Conservation (phyloP, 1,140 invertebrate species). For the Diachasma alloeum region DNA sequence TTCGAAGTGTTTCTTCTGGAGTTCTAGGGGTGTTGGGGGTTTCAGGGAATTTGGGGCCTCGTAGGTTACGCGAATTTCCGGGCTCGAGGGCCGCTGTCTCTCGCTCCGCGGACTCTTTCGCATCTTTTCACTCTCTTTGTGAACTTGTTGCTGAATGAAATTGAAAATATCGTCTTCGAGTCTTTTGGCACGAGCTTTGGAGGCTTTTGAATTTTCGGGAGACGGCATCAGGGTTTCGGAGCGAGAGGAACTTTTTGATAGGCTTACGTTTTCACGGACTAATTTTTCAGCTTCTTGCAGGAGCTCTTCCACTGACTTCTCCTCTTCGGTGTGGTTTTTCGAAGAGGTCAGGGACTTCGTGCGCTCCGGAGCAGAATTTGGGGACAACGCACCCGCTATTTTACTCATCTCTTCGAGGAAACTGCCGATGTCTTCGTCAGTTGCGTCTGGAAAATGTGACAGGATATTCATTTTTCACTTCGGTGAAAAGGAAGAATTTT, state of each 20-base stretch:
- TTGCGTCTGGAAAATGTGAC: constrained; percentile 47
- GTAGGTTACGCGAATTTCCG: constrained; percentile 45
- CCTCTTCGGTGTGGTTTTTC: constrained; percentile 51
- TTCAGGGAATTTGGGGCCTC: constrained; percentile 42
- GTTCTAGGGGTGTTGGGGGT: constrained; percentile 38
- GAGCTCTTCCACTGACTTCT: constrained; percentile 58
- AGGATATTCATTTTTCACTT: background rate
- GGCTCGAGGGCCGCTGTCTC: constrained; percentile 40
- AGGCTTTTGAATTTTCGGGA: constrained; percentile 34
- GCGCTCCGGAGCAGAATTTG: constrained; percentile 46
- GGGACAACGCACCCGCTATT: constrained; percentile 55
- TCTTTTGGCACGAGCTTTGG: constrained; percentile 38
- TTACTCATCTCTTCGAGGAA: constrained; percentile 63
- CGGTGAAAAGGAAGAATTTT: too few relatives aligned
- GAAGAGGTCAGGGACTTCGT: constrained; percentile 40
- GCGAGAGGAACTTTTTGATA: constrained; percentile 49
- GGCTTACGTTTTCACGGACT: constrained; percentile 54
- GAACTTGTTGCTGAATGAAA: constrained; percentile 55
- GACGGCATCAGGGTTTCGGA: constrained; percentile 44
- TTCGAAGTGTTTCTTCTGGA: constrained; percentile 53
- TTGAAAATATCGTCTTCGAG: constrained; percentile 61
- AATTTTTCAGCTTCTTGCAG: constrained; percentile 60
- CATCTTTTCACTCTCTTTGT: constrained; percentile 54
- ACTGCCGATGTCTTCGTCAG: constrained; percentile 60
- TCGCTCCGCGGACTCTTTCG: constrained; percentile 49